A percentile compares a stretch with the other conserved stretches of the same genome.
phyloP scores from a whole-genome alignment of 2,888 invertebrate genomes.

The Macaria liturata region DNA sequence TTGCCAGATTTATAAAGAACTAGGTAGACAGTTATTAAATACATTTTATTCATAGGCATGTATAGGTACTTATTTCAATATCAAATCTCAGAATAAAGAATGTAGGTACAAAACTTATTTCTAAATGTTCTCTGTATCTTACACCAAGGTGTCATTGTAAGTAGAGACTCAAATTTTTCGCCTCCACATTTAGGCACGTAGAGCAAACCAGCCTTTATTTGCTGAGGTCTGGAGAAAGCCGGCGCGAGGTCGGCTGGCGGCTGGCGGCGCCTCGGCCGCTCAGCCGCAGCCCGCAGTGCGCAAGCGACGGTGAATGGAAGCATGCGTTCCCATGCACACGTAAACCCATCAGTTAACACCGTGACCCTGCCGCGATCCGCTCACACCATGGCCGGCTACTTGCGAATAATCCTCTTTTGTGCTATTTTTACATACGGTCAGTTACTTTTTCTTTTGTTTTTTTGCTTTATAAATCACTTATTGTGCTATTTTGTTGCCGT shows the following conservation, averaged over 20 bases:
- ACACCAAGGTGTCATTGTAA: too few relatives aligned
- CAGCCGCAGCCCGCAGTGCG: conserved; percentile 60
- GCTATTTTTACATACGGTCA: conserved; percentile 73
- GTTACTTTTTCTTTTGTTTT: conserved; percentile 41
- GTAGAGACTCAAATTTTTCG: neutral
- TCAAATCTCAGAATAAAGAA: too few relatives aligned
- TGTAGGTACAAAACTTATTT: too few relatives aligned
- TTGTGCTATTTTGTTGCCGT: conserved; percentile 7
- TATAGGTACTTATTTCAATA: too few relatives aligned
- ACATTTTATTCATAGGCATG: too few relatives aligned
- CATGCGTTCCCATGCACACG: conserved; percentile 57
- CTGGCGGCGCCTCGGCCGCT: conserved; percentile 36
- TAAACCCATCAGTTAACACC: conserved; percentile 42
- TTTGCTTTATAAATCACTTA: neutral
- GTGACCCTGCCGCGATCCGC: conserved; percentile 43
- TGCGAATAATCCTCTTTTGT: conserved; percentile 70
- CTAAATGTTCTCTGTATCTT: too few relatives aligned
- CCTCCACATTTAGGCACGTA: conserved; percentile 13
- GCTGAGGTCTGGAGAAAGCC: conserved; percentile 73
- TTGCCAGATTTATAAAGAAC: too few relatives aligned
- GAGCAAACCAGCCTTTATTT: conserved; percentile 41
- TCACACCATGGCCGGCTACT: conserved; percentile 60
- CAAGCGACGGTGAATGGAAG: conserved; percentile 77
- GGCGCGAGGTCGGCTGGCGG: conserved; percentile 64
- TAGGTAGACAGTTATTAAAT: too few relatives aligned